phyloP scores from a whole-genome alignment of 2,113 vertebrate genomes.

The Oncorhynchus kisutch region DNA sequence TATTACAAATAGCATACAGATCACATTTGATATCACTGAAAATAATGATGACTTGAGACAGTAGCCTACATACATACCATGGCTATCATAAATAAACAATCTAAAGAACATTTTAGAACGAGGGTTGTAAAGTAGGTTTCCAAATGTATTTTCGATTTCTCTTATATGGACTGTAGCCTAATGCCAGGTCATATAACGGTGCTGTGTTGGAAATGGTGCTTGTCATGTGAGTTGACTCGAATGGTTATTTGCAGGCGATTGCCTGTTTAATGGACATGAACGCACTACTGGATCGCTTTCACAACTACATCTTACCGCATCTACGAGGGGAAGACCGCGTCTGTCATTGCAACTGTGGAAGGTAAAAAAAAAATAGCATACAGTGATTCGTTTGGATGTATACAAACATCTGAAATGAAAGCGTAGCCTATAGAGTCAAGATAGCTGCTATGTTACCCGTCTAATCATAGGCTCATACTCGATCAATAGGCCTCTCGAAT shows the following conservation, averaged over 20 bases:
- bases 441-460: constrained; percentile 27
- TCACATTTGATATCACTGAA: constrained; percentile 21
- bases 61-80: constrained; percentile 56
- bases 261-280: constrained; percentile 99
- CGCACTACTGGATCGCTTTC: constrained; percentile 98
- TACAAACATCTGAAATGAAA: neutral
- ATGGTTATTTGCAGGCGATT: constrained; percentile 96
- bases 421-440: too few species aligned
- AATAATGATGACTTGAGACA: constrained; percentile 48
- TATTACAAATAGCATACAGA: neutral
- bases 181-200: constrained; percentile 54
- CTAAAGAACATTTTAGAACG: constrained; percentile 44
- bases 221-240: constrained; percentile 86
- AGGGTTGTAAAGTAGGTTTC: constrained; percentile 48
- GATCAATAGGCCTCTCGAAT: constrained; percentile 59
- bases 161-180: neutral
- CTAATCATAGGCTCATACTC: constrained; percentile 50
- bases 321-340: constrained; percentile 97
- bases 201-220: constrained; percentile 69
- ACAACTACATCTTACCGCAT: constrained; percentile 99
- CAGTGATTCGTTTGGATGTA: constrained; percentile 13
- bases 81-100: constrained; percentile 68
- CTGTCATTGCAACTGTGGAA: constrained; percentile 99
- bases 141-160: constrained; percentile 21
- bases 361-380: constrained; percentile 76